Evolutionary conservation across 2,888 invertebrate species (phyloP).

Genomic region (Endomychus coccineus): DNA sequence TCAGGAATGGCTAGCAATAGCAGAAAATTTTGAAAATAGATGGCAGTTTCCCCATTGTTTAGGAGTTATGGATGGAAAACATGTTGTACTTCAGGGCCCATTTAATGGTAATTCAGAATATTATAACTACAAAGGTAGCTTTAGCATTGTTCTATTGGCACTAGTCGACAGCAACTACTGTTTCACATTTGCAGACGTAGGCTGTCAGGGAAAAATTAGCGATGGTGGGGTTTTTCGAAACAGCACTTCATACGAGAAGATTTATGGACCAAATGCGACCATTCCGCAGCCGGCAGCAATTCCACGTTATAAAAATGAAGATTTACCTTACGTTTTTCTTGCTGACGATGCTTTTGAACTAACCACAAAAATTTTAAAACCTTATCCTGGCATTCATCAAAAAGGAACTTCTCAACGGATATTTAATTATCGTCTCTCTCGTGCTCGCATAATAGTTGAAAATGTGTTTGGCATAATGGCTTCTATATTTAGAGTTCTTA

Average conservation of each 20-base stretch:
- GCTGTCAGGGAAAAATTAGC: constrained; percentile 28
- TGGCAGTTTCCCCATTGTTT: constrained; percentile 21
- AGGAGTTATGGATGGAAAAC: constrained; percentile 31
- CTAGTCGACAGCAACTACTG: constrained; percentile 25
- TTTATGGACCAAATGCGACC: constrained; percentile 9
- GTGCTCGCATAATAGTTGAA: constrained; percentile 20
- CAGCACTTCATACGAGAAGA: constrained; percentile 15
- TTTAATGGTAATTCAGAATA: constrained; percentile 23
- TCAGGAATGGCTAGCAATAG: constrained; percentile 11
- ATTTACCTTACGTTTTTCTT: constrained; percentile 21
- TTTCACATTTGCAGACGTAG: constrained; percentile 32
- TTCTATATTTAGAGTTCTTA: constrained; percentile 29
- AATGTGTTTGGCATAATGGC: constrained; percentile 22
- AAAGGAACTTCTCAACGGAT: constrained; percentile 16
- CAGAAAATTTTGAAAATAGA: constrained; percentile 6
- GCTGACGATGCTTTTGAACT: constrained; percentile 17
- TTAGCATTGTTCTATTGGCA: constrained; percentile 29
- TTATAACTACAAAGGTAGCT: constrained; percentile 28
- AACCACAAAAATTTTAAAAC: constrained; percentile 20
- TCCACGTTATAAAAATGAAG: constrained; percentile 13
- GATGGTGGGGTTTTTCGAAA: constrained; percentile 23
- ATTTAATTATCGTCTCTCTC: constrained; percentile 20
- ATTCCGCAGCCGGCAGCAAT: constrained; percentile 14
- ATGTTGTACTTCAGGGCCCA: constrained; percentile 26
- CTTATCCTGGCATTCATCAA: constrained; percentile 19